These are phyloP conservation scores for Drusus annulatus DNA, from an alignment of 1,140 invertebrate genomes.

Conservation along the genomic window DNA sequence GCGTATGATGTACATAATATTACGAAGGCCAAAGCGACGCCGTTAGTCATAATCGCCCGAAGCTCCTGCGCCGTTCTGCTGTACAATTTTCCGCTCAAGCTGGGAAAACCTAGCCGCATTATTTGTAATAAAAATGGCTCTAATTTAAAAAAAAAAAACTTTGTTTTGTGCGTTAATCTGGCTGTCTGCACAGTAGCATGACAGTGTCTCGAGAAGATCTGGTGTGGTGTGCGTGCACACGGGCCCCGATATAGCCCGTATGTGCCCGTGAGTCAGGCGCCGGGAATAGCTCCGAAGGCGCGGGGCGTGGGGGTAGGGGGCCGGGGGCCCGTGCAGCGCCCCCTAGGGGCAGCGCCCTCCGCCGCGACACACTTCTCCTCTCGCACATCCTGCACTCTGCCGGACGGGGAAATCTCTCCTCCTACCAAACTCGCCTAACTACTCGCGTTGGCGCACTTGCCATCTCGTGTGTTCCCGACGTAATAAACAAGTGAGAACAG, in stretches of 20 bases:
- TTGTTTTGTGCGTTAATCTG: background rate
- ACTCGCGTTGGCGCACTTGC: background rate
- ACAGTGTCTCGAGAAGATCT: background rate
- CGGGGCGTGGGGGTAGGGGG: constrained; percentile 60
- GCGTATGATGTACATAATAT: no score
- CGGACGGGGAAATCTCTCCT: background rate
- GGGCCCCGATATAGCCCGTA: constrained; percentile 36
- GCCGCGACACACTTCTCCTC: constrained; percentile 51
- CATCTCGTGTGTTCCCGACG: background rate
- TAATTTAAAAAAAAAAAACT: background rate
- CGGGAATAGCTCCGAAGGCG: background rate
- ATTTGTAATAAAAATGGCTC: no score
- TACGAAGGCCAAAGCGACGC: no score
- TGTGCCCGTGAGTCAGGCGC: constrained; percentile 6
- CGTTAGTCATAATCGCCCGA: background rate
- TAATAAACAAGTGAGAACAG: background rate
- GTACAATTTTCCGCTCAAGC: no score
- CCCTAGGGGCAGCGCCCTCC: constrained; percentile 39
- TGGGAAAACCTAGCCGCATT: no score
- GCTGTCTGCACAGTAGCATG: background rate
- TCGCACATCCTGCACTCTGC: constrained; percentile 1
- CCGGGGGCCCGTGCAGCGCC: constrained; percentile 63
- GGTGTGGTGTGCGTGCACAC: constrained; percentile 21
- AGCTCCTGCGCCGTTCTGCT: background rate
- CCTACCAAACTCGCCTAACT: background rate